Conservation (phyloP, 2,113 vertebrate species). For the Antigone vipio region DNA sequence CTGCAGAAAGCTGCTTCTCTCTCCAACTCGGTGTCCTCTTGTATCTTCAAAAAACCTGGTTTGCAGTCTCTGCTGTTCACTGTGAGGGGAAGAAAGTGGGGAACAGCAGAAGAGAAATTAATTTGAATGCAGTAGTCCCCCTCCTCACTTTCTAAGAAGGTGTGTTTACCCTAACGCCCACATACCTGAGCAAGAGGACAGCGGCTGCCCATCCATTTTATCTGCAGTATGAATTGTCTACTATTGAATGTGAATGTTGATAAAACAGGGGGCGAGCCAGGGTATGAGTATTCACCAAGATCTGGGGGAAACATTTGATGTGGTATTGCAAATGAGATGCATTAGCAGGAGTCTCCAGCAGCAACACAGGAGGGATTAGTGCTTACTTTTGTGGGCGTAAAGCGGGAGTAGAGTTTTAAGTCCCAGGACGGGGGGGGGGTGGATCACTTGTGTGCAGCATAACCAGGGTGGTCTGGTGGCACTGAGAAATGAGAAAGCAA, state of each 20-base stretch:
- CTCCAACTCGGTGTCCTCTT: background rate
- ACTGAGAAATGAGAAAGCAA: background rate
- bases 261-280: background rate
- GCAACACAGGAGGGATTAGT: background rate
- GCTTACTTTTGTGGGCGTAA: background rate
- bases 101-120: background rate
- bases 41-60: background rate
- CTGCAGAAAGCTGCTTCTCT: background rate
- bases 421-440: background rate
- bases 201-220: background rate
- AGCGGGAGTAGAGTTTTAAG: background rate
- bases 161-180: background rate
- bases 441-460: background rate
- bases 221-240: background rate
- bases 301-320: background rate
- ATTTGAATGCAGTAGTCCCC: background rate
- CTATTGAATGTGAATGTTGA: background rate
- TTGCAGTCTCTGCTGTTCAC: background rate
- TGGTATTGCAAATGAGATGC: background rate
- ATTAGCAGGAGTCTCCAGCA: background rate
- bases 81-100: background rate
- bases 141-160: background rate
- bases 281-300: background rate
- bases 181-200: background rate
- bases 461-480: accelerated